These are phyloP conservation scores for Menura novaehollandiae DNA, from an alignment of 2,113 vertebrate species.

Conservation along the genomic window DNA sequence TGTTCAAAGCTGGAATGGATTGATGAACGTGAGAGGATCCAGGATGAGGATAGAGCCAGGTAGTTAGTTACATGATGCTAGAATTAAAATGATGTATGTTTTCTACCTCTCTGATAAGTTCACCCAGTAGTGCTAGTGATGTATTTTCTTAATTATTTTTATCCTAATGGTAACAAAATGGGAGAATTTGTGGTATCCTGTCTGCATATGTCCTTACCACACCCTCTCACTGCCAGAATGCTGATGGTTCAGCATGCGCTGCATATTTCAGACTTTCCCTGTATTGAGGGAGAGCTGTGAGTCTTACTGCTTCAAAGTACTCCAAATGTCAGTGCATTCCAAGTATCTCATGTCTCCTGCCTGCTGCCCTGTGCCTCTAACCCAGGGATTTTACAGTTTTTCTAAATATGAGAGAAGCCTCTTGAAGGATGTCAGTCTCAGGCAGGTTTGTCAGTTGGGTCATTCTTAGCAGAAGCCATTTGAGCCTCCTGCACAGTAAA, in stretches of 20 bases:
- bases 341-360: background rate
- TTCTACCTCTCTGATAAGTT: background rate
- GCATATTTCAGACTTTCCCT: background rate
- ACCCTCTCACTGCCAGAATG: background rate
- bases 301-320: background rate
- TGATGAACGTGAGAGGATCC: background rate
- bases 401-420: background rate
- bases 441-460: background rate
- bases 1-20: background rate
- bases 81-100: background rate
- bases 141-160: background rate
- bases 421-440: background rate
- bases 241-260: background rate
- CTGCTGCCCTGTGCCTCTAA: background rate
- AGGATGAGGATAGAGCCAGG: background rate
- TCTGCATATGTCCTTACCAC: background rate
- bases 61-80: background rate
- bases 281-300: background rate
- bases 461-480: background rate
- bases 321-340: background rate
- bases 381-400: background rate
- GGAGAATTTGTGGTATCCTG: background rate
- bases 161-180: background rate
- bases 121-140: background rate
- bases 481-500: background rate